Evolutionary conservation across 2,113 vertebrate genomes (phyloP).

Genomic region (Coryphaenoides rupestris): DNA sequence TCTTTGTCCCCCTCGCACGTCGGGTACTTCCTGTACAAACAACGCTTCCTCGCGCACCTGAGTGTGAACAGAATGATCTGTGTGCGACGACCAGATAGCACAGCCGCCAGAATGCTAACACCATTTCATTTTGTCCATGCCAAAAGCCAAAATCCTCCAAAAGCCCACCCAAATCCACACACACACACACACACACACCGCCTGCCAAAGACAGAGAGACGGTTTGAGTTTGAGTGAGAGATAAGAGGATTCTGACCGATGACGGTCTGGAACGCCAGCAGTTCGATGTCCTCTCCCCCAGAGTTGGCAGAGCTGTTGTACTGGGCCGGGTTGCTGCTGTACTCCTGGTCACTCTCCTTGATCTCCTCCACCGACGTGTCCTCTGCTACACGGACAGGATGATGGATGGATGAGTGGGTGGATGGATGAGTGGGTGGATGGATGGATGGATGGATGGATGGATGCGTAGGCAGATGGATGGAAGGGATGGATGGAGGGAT

Average conservation of each 20-base stretch:
- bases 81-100: too few species aligned
- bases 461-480: too few species aligned
- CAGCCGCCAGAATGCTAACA: too few species aligned
- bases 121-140: too few species aligned
- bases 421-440: constrained; percentile 1
- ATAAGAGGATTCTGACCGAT: constrained; percentile 53
- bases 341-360: constrained; percentile 62
- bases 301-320: constrained; percentile 69
- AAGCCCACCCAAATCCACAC: too few species aligned
- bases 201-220: neutral
- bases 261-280: constrained; percentile 75
- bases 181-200: neutral
- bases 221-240: neutral
- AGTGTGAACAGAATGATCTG: too few species aligned
- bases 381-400: constrained; percentile 42
- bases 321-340: constrained; percentile 58
- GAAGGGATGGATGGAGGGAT: neutral
- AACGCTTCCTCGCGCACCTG: too few species aligned
- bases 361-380: constrained; percentile 58
- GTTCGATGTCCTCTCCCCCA: constrained; percentile 68
- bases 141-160: too few species aligned
- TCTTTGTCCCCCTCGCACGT: too few species aligned
- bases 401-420: too few species aligned
- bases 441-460: neutral
- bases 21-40: too few species aligned